Base-by-base conservation (phyloP, 2,113 vertebrate species). In the Syrrhaptes paradoxus region DNA sequence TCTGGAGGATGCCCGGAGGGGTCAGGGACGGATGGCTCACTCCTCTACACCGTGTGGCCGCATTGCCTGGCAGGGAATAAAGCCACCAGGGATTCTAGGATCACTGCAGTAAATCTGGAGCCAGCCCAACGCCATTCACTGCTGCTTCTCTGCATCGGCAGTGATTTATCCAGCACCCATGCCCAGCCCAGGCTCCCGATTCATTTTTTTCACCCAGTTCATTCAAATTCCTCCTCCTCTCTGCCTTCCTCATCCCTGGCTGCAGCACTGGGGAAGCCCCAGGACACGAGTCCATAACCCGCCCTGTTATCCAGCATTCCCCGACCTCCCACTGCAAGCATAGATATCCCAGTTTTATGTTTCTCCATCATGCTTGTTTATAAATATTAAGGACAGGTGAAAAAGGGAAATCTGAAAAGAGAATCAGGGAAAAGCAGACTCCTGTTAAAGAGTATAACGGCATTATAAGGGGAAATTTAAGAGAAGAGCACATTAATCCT, bases 1-100 rank as follows among this genome's bases (percentile, higher is more conserved):
- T 65, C 75, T 3, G 3, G 58, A 48, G 34, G 45, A 26, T 4
- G 26, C 26, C 10, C 22, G 31, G 54, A 67, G 13, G 48, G 45
- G n/a, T 18, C 32, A 28, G 52, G 58, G 58, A n/a, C 4, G 32
- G 46, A 43, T 3, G 34, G 11, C 7, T 45, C 18, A 4, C 63
- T 55, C 21, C 72, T 52, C 32, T 17, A 8, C 19, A 24, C 21
- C 20, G 7, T 4, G 12, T 0, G 3, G 34, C 15, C 13, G 8
- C 49, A 9, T 6, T 22, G 41, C 34, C 48, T 68, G 61, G 55
- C 0, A 4, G 48, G 43, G 17, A 81, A 34, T 9, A 45, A 14
- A 62, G 7, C 45, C 38, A 31, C 29, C 1, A 3, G 71, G 36
- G 46, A 55, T 31, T 58, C 72, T 9, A 36, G 89, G 38, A 70